Evolutionary conservation across 1,140 invertebrate species (phyloP), one percentile per base, ranked within the genome.

Genomic region (Nylanderia fulva): DNA sequence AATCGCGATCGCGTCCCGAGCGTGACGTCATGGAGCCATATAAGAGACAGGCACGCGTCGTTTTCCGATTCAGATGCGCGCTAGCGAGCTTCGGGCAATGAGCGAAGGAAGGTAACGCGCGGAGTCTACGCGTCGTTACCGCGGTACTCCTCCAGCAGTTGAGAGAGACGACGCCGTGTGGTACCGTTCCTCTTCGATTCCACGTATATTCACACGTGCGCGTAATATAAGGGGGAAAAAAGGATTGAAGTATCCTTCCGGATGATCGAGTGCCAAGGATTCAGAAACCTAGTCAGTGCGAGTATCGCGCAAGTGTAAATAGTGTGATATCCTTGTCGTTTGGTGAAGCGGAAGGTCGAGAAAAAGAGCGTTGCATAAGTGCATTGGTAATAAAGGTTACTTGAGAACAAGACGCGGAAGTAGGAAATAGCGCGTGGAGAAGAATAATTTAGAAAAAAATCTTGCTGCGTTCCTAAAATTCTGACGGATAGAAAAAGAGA

Each of bases 31-130:
- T 88, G 69, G 66, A 85, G 86, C 91, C 45, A 91, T 96, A 96
- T 96, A 96, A 95, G 95, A 96, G 90, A 92, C 89, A 84, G 86
- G 84, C 45, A 88, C 93, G 92, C 95, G 94, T 93, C 93, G 69
- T 85, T 83, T 86, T 69, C 64, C 63, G 85, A 84, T 85, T 93
- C 92, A 93, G 92, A 93, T 88, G 87, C 88, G 84, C 86, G 90
- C 91, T 92, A 64, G 90, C 91, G 91, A 64, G 88, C 89, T 89
- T 90, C 92, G 91, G 91, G 36, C 66, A 85, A 92, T 92, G 92
- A 91, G 66, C 89, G 89, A 66, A 71, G 71, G 87, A 64, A 90
- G 87, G 90, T 91, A 89, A n/a, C n/a, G 89, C 88, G 87, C 52
- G 86, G 90, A 93, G 91, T 91, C 85, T 56, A 56, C 42, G 21